Evolutionary conservation across 2,888 invertebrate species (phyloP).

Genomic region (Noctua comes): DNA sequence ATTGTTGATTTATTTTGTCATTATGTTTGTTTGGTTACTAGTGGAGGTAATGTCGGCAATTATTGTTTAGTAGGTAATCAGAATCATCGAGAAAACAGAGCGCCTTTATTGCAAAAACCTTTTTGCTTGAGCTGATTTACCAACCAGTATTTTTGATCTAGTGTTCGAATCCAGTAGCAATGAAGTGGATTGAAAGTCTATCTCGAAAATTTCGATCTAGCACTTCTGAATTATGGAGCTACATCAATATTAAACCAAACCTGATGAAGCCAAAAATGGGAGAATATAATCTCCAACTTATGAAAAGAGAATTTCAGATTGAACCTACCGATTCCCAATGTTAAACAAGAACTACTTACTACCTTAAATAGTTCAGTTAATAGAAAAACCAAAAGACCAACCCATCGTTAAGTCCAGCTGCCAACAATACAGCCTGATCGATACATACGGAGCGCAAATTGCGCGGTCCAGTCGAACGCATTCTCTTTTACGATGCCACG

Average conservation of each 20-base stretch:
- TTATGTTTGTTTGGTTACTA: constrained; percentile 37
- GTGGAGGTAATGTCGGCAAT: background rate
- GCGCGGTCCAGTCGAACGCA: constrained; percentile 84
- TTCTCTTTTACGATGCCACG: constrained; percentile 88
- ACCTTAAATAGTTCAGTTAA: background rate
- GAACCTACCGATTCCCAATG: background rate
- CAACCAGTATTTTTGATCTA: background rate
- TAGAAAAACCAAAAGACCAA: constrained; percentile 3
- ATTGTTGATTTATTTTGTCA: constrained; percentile 65
- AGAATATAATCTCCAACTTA: background rate
- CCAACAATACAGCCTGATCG: constrained; percentile 72
- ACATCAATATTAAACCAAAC: too few species aligned
- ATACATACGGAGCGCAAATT: constrained; percentile 82
- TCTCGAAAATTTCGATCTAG: background rate
- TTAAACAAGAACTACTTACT: background rate
- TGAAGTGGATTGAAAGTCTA: background rate
- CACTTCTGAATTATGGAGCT: background rate
- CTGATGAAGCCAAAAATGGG: background rate
- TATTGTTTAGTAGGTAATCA: background rate
- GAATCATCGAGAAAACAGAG: background rate
- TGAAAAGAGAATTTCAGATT: background rate
- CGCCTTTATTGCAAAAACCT: background rate
- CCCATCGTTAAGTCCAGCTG: constrained; percentile 48
- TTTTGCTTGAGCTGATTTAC: background rate
- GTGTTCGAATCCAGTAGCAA: background rate